These are phyloP conservation scores for Azorinus chamasolen DNA, from an alignment of 2,888 invertebrate species.

Conservation along the genomic window DNA sequence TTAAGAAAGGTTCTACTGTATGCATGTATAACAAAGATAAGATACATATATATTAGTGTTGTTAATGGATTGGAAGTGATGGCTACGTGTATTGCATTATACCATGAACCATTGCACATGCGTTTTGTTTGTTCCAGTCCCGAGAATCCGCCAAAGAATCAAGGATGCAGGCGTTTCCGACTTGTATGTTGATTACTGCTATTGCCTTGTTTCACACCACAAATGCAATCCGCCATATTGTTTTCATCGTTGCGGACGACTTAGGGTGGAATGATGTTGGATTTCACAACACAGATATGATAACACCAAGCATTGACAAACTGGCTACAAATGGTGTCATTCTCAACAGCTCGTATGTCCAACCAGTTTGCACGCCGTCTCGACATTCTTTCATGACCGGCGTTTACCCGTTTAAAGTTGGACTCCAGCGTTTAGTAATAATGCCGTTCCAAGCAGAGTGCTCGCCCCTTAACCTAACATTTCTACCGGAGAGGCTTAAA, in stretches of 20 bases:
- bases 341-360: slow-evolving; percentile 86
- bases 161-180: no score
- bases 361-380: slow-evolving; percentile 86
- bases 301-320: slow-evolving; percentile 86
- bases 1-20: no score
- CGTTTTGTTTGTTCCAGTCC: no score
- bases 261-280: slow-evolving; percentile 86
- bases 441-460: slow-evolving; percentile 69
- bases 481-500: slow-evolving; percentile 76
- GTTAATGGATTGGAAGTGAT: no score
- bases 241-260: slow-evolving; percentile 74
- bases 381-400: slow-evolving; percentile 76
- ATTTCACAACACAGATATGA: slow-evolving; percentile 86
- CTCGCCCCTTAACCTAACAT: slow-evolving; percentile 74
- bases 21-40: no score
- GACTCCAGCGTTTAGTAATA: slow-evolving; percentile 79
- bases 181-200: neutral
- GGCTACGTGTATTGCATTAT: no score
- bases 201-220: neutral
- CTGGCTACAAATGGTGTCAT: slow-evolving; percentile 85
- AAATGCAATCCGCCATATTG: slow-evolving; percentile 52
- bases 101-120: no score
- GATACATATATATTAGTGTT: no score
- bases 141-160: no score
- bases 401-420: slow-evolving; percentile 73